Evolutionary conservation across 1,140 invertebrate genomes (phyloP), one percentile per base, ranked within the genome.

Genomic region (Papilio polytes): DNA sequence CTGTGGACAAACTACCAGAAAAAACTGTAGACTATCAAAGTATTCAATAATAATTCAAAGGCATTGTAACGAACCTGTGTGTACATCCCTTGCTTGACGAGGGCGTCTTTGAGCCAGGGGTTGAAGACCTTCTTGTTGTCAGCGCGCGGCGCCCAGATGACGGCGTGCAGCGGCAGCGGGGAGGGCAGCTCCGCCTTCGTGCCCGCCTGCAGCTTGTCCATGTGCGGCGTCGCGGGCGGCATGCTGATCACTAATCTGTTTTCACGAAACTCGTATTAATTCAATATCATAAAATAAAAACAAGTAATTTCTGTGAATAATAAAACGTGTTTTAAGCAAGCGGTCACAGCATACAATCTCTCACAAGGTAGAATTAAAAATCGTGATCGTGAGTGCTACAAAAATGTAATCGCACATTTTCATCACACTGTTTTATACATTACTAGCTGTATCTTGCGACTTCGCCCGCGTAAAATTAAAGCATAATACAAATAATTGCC

Each of bases 81-180:
- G 80, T 97, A 98, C 96, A 98, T 96, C 72, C 98, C 98, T 96
- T 98, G 98, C 89, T 98, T 98, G 6, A 98, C 97, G n/a, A 98
- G 95, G 79, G 97, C 97, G 89, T 98, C 98, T 96, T 98, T 95
- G 31, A 96, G 94, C 97, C 97, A 98, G 3, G 96, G 96, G 85
- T 96, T 96, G 93, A 97, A 98, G 18, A 96, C 96, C 83, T 95
- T 95, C 93, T 97, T 97, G 91, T 97, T 96, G 79, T 96, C 96
- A 63, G 97, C 95, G 63, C 97, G 91, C 31, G 97, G 96, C 70
- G 95, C 89, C 96, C 96, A 96, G 0, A 96, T 83, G 2, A 96
- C 83, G 1, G 96, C 95, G 87, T 96, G 96, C 12, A 96, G 89
- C 80, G 96, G 96, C 90, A 83, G 82, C 79, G 84, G 94, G 82